Conservation (phyloP, 2,888 invertebrate genomes). For the Zonitis immaculata region DNA sequence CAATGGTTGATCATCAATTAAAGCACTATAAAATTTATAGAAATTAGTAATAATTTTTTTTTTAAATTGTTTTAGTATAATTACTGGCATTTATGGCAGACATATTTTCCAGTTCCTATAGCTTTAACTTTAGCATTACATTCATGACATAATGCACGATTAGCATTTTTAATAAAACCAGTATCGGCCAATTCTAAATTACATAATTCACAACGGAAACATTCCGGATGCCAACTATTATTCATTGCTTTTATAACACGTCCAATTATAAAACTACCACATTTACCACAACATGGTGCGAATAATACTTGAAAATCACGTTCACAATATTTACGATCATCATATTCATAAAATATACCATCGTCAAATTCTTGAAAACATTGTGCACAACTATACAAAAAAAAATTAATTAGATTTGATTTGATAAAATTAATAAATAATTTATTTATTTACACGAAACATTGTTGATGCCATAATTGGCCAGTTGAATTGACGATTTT, state of each 20-base stretch:
- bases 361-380: slow-evolving; percentile 98
- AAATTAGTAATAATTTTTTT: not conserved
- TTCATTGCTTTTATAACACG: slow-evolving; percentile 99
- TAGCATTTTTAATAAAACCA: slow-evolving; percentile 92
- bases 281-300: slow-evolving; percentile 73
- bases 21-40: slow-evolving; percentile 57
- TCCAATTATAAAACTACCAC: slow-evolving; percentile 91
- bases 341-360: slow-evolving; percentile 97
- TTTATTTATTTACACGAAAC: slow-evolving; percentile 87
- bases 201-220: slow-evolving; percentile 96
- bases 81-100: slow-evolving; percentile 98
- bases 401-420: not conserved
- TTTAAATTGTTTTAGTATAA: slow-evolving; percentile 38
- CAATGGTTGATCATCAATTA: slow-evolving; percentile 86
- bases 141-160: slow-evolving; percentile 85
- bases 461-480: slow-evolving; percentile 97
- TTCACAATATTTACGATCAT: slow-evolving; percentile 98
- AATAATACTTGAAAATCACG: slow-evolving; percentile 97
- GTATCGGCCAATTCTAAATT: slow-evolving; percentile 87
- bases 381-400: slow-evolving; percentile 86
- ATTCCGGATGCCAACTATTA: slow-evolving; percentile 97
- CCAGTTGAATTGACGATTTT: slow-evolving; percentile 99
- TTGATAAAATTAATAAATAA: not conserved
- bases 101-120: slow-evolving; percentile 89
- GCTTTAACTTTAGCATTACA: slow-evolving; percentile 97